Evolutionary conservation across 92 coral and sea anemone species (phyloP).

Genomic region (Nematostella vectensis): DNA sequence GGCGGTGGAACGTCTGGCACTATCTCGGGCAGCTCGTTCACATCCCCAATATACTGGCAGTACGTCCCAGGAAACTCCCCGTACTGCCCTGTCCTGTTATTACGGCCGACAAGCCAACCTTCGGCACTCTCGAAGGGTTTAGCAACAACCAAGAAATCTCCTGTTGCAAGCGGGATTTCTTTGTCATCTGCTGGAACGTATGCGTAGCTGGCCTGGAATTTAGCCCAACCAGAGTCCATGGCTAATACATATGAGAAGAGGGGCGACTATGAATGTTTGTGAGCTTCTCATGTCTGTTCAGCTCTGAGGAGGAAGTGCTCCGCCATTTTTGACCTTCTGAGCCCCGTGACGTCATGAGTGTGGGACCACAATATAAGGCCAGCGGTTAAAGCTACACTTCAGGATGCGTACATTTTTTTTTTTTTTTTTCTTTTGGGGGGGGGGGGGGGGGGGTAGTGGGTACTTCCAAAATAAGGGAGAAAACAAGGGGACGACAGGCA

Average conservation of each 20-base stretch:
- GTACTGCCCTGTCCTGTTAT: conserved; percentile 55
- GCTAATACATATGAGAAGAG: neutral
- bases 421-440: no score
- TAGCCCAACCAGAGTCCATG: conserved; percentile 84
- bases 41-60: conserved; percentile 70
- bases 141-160: conserved; percentile 72
- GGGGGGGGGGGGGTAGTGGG: no score
- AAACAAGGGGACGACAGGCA: no score
- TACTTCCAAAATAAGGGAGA: no score
- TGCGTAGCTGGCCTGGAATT: conserved; percentile 50
- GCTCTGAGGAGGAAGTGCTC: conserved; percentile 2
- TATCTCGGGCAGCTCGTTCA: conserved; percentile 30
- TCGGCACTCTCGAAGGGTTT: conserved; percentile 46
- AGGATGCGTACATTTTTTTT: no score
- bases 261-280: neutral
- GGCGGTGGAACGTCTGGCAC: conserved; percentile 44
- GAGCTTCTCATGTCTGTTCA: neutral
- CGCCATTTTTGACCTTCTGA: conserved; percentile 25
- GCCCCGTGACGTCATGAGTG: conserved; percentile 26
- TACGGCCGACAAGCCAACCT: conserved; percentile 75
- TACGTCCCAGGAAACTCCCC: conserved; percentile 94
- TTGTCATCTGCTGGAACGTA: conserved; percentile 59
- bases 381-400: no score
- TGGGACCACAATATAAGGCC: conserved; percentile 1
- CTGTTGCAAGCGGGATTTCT: conserved; percentile 64